phyloP scores from a whole-genome alignment of 2,888 invertebrate genomes.

The Nomada ferruginata region DNA sequence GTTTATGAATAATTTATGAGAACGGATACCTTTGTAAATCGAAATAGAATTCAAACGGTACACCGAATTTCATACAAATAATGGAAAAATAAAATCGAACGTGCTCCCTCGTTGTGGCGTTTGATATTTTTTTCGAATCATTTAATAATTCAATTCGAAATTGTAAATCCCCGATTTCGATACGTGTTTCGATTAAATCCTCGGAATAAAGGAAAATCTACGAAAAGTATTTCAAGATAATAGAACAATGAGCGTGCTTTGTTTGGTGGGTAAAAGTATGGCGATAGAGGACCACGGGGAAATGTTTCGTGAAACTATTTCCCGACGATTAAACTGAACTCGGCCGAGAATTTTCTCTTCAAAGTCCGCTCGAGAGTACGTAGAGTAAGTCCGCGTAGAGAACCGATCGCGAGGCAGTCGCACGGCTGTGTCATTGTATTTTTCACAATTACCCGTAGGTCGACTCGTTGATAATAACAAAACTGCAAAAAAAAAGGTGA shows the following conservation, averaged over 20 bases:
- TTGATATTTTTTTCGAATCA: not conserved
- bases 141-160: not conserved
- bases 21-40: conserved; percentile 1
- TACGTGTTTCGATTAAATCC: too few relatives aligned
- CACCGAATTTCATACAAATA: not conserved
- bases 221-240: conserved; percentile 49
- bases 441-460: conserved; percentile 53
- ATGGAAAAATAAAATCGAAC: too few relatives aligned
- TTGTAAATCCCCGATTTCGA: not conserved
- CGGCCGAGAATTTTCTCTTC: conserved; percentile 53
- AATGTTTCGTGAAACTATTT: conserved; percentile 40
- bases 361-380: conserved; percentile 28
- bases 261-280: conserved; percentile 30
- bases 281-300: conserved; percentile 25
- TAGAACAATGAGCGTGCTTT: conserved; percentile 44
- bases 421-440: conserved; percentile 51
- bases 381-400: not conserved
- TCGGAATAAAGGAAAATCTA: too few relatives aligned
- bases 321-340: conserved; percentile 54
- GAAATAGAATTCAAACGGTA: not conserved
- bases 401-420: conserved; percentile 35
- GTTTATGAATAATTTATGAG: not conserved
- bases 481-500: too few relatives aligned
- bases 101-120: too few relatives aligned
- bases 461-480: conserved; percentile 4